Base-by-base conservation (phyloP, 37 sponge, comb jelly and placozoan genomes). In the Hormiphora californensis region DNA sequence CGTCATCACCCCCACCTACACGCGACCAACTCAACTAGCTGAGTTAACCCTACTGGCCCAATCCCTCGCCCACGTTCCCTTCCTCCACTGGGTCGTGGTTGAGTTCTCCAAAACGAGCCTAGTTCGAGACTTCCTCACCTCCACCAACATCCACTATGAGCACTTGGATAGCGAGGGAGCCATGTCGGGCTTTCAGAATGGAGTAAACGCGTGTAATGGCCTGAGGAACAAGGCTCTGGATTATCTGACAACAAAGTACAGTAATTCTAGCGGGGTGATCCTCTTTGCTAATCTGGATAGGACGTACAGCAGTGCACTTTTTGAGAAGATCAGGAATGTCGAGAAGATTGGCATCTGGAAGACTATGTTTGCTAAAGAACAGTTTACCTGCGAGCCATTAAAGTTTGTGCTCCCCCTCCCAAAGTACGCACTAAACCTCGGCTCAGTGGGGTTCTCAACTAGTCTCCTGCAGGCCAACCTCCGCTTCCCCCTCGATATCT, bases 271-370 rank as follows among this genome's bases (percentile, higher is more conserved):
- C 3, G 94, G 97, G 37, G 92, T 94, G 54, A 94, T 98, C 31
- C 92, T 93, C 44, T 98, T 98, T 91, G 94, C 91, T 23, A 95
- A 98, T 88, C 94, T 95, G 85, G 99, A 98, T 54, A 94, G 94
- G 85, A 94, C 95, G 0, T 98, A 98, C 65, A 90, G 88, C 32
- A 4, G 90, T 0, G 88, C 88, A 40, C 21, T 98, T 39, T 98
- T 98, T 90, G 90, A 94, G 36, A 91, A 96, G 85, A 93, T 96
- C 39, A 53, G 85, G 23, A 28, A 73, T 41, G 25, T 73, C 15
- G 35, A 73, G 35, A 73, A 21, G 4, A 46, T 73, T 41, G 81
- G 81, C 0, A 40, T 73, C 25, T 73, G 81, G 81, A 43, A 43
- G 1, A 73, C 81, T 73, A 28, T 73, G 8, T 73, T 73, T 73